A percentile compares a stretch with the other conserved stretches of the same genome.
Evolutionary conservation across 2,113 vertebrate genomes (phyloP).

Genomic region (Varanus salvator): DNA sequence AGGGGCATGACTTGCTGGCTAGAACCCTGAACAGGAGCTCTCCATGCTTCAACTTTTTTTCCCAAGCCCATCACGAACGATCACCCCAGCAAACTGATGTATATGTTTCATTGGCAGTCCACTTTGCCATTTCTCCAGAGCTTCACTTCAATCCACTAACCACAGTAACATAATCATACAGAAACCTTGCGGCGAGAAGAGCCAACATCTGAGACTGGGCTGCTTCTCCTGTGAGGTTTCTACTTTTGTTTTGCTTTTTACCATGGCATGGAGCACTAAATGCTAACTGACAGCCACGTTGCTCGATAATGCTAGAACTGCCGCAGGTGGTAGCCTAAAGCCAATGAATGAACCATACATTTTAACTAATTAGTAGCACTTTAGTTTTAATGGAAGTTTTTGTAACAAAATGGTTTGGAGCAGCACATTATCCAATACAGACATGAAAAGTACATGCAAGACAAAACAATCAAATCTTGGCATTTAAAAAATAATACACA

Average conservation of each 20-base stretch:
- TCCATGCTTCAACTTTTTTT: not conserved
- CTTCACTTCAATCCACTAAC: not conserved
- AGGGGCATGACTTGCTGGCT: not conserved
- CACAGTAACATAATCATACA: not conserved
- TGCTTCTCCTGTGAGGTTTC: not conserved
- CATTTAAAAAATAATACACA: not conserved
- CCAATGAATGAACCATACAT: no score
- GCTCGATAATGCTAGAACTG: not conserved
- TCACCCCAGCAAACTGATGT: no score
- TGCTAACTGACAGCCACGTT: not conserved
- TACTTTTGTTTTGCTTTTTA: not conserved
- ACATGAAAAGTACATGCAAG: not conserved
- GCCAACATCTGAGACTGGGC: no score
- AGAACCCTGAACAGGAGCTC: not conserved
- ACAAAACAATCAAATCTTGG: not conserved
- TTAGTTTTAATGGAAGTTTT: not conserved
- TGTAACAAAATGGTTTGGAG: not conserved
- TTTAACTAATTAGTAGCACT: not conserved
- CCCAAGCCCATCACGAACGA: not conserved
- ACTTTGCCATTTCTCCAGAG: not conserved
- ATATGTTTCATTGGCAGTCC: not conserved
- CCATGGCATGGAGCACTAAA: not conserved
- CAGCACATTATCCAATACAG: not conserved
- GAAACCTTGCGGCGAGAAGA: not conserved
- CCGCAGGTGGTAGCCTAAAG: no score